These are phyloP conservation scores for Bombus confusus DNA, from an alignment of 1,140 invertebrate genomes.

Conservation along the genomic window DNA sequence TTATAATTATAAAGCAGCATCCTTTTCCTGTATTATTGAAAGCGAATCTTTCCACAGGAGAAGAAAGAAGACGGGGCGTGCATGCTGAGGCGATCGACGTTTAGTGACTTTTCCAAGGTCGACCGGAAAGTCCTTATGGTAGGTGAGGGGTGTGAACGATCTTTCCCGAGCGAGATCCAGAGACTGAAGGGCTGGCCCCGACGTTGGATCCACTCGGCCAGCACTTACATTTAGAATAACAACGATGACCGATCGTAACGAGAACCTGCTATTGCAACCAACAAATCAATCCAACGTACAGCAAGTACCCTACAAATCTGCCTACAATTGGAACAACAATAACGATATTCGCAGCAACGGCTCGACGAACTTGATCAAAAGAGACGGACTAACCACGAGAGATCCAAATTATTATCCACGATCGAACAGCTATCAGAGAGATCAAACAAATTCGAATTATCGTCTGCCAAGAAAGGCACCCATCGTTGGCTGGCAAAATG, in stretches of 20 bases:
- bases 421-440: constrained; percentile 14
- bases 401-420: constrained; percentile 56
- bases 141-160: constrained; percentile 66
- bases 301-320: constrained; percentile 1
- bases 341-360: constrained; percentile 45
- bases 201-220: constrained; percentile 76
- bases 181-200: constrained; percentile 78
- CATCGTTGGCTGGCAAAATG: constrained; percentile 76
- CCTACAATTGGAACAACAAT: constrained; percentile 32
- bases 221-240: constrained; percentile 75
- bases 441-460: constrained; percentile 32
- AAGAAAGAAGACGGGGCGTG: constrained; percentile 64
- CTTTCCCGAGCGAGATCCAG: constrained; percentile 73
- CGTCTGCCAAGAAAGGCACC: constrained; percentile 66
- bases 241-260: constrained; percentile 71
- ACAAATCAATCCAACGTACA: background rate
- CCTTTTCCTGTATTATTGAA: background rate
- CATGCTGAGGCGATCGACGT: constrained; percentile 70
- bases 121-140: constrained; percentile 76
- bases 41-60: constrained; percentile 43
- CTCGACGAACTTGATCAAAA: background rate
- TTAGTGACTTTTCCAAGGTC: constrained; percentile 59
- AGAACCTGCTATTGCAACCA: constrained; percentile 53
- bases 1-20: background rate
- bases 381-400: constrained; percentile 28